Evolutionary conservation across 2,888 invertebrate species (phyloP).

Genomic region (Buathra laborator): DNA sequence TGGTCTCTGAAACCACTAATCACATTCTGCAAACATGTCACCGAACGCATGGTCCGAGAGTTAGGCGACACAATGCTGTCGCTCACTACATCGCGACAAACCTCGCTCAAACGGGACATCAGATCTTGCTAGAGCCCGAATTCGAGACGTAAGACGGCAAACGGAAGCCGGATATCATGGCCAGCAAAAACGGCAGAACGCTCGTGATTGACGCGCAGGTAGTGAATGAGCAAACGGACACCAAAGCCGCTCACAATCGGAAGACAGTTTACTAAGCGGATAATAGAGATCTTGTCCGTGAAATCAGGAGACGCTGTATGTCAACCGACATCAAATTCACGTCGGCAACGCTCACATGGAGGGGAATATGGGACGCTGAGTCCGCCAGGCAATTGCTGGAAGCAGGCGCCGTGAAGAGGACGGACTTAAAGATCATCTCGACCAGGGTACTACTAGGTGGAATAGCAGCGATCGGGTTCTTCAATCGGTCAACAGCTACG

Average conservation of each 20-base stretch:
- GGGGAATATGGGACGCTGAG: not conserved
- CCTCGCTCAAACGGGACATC: no score
- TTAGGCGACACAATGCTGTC: no score
- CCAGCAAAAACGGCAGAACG: no score
- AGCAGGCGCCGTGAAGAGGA: not conserved
- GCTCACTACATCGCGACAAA: no score
- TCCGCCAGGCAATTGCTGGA: slow-evolving; percentile 9
- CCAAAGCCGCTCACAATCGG: not conserved
- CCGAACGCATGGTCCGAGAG: no score
- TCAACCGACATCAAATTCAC: not conserved
- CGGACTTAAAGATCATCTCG: not conserved
- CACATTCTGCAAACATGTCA: no score
- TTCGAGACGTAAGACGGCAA: no score
- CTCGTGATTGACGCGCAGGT: no score
- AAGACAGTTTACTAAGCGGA: not conserved
- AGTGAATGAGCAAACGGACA: not conserved
- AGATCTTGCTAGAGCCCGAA: no score
- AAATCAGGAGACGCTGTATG: not conserved
- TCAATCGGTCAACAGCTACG: not conserved
- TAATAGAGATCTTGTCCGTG: not conserved
- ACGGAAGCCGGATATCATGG: no score
- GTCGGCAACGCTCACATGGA: not conserved
- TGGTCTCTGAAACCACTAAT: no score
- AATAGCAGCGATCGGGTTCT: not conserved
- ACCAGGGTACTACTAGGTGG: not conserved